These are phyloP conservation scores for Tetrax tetrax DNA, from an alignment of 2,113 vertebrate genomes.

Conservation along the genomic window DNA sequence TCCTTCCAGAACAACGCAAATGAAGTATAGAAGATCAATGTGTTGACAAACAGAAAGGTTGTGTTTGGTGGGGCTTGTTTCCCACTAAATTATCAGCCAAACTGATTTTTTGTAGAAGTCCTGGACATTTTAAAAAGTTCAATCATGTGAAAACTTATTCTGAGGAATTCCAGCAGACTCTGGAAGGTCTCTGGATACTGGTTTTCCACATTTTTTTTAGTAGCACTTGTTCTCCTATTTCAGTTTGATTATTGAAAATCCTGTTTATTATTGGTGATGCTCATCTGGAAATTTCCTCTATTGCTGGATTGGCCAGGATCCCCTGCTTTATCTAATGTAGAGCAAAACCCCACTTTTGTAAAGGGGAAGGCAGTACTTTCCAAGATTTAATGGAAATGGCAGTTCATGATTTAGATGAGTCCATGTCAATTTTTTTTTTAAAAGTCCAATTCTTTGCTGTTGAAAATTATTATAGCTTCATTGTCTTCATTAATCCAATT, in stretches of 20 bases:
- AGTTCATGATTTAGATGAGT: not conserved
- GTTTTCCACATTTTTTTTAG: not conserved
- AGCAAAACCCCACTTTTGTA: too few species aligned
- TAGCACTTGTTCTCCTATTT: not conserved
- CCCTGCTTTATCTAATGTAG: not conserved
- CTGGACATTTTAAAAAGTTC: not conserved
- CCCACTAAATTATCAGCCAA: not conserved
- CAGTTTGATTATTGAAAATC: not conserved
- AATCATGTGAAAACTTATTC: not conserved
- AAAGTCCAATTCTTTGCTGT: not conserved
- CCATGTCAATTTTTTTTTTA: not conserved
- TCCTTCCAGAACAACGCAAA: not conserved
- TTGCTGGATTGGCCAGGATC: not conserved
- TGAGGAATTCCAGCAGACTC: not conserved
- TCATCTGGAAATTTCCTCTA: not conserved
- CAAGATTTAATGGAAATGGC: not conserved
- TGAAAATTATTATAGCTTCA: not conserved
- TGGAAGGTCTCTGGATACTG: not conserved
- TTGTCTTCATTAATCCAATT: not conserved
- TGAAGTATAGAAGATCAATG: not conserved
- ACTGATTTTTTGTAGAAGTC: not conserved
- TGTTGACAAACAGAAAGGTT: not conserved
- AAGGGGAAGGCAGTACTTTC: not conserved
- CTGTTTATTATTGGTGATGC: not conserved
- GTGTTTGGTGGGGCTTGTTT: not conserved